Evolutionary conservation across 2,797 vertebrate species (phyloP), one percentile per base, ranked within the genome.

Genomic region (Sciaenops ocellatus): DNA sequence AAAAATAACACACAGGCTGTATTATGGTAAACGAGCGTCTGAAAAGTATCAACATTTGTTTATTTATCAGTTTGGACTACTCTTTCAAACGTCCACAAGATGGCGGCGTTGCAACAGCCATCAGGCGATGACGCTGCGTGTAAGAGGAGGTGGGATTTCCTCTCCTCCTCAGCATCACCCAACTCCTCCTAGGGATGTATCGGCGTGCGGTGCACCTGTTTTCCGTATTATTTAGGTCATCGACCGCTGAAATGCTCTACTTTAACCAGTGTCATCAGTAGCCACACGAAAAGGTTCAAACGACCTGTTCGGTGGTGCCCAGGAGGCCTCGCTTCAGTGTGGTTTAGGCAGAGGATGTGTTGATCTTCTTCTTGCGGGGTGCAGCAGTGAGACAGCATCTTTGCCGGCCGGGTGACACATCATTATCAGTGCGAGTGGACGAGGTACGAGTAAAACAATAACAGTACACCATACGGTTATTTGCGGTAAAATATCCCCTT

Each of bases 301-400:
- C 61, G 50, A 70, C 61, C 56, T 1, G 0, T 22, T 66, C 60
- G 69, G 30, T 61, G 71, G 18, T 20, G 6, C 4, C 15, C 16
- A 10, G 57, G 30, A 61, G 57, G 71, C 69, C 54, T 76, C 41
- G 80, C 22, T 11, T 66, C 73, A 6, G 44, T 54, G 70, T 16
- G 34, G 44, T 75, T 72, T 22, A 62, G 56, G 8, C 8, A n/a
- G 74, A 90, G 67, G 83, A 92, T 92, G 92, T 80, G 87, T 60
- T 93, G 82, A 90, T 68, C 56, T 62, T 51, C 55, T 48, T 2
- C 26, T 55, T 9, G 3, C 52, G 64, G 79, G 77, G 70, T 20
- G 81, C 88, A 92, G 86, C 92, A 91, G 94, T 95, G 95, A 95
- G 90, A 95, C 95, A 95, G 95, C 95, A 95, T 94, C 93, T 95